Percentiles rank a stretch among this genome's conserved stretches.
phyloP scores from a whole-genome alignment of 2,888 invertebrate species.

The Syrista parreyssii region DNA sequence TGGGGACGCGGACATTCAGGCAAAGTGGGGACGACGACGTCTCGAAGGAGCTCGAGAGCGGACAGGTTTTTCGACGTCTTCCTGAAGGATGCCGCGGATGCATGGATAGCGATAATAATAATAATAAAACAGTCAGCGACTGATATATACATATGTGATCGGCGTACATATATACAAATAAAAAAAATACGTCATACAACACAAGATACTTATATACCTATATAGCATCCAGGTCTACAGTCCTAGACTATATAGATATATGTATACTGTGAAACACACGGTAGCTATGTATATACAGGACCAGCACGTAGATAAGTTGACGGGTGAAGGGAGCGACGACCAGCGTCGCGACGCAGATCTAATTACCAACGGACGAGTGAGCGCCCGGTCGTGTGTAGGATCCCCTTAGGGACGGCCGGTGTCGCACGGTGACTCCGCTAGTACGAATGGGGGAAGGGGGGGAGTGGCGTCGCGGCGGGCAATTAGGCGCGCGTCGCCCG shows the following conservation, averaged over 20 bases:
- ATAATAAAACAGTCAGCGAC: neutral
- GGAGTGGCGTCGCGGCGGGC: conserved; percentile 39
- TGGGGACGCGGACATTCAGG: neutral
- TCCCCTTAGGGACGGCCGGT: conserved; percentile 23
- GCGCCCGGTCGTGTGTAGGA: conserved; percentile 40
- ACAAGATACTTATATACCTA: too few relatives aligned
- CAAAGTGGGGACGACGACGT: neutral
- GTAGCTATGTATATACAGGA: neutral
- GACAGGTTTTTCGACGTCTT: neutral
- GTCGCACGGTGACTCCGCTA: conserved; percentile 11
- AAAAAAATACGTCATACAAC: too few relatives aligned
- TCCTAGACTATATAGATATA: neutral
- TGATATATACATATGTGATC: too few relatives aligned
- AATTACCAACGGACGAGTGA: conserved; percentile 57
- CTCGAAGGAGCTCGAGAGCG: neutral
- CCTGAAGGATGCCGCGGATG: neutral
- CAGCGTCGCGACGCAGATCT: conserved; percentile 49
- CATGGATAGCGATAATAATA: neutral
- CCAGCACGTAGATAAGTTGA: conserved; percentile 36
- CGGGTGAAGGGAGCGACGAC: conserved; percentile 46
- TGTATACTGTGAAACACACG: neutral
- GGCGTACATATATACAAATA: too few relatives aligned
- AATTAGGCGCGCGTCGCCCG: conserved; percentile 52
- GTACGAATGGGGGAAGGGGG: conserved; percentile 20
- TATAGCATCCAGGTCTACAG: too few relatives aligned